Conservation (phyloP, 2,797 vertebrate genomes). For the Nyctalus aviator region DNA sequence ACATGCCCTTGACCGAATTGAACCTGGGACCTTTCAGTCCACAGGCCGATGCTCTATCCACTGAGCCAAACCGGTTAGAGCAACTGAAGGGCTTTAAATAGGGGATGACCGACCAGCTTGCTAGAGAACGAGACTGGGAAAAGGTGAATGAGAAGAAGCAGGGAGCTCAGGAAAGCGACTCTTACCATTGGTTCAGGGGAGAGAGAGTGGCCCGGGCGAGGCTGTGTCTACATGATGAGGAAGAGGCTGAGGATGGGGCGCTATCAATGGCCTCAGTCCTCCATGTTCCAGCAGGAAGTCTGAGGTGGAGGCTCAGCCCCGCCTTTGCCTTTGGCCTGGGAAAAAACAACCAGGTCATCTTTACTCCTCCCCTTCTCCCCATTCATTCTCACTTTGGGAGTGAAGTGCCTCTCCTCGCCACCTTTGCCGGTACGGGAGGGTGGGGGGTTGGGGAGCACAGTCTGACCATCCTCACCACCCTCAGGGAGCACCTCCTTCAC, state of each 20-base stretch:
- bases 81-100: not conserved
- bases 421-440: not conserved
- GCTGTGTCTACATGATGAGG: not conserved
- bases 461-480: not conserved
- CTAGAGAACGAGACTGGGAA: not conserved
- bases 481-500: not conserved
- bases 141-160: not conserved
- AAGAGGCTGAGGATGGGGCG: not conserved
- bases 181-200: not conserved
- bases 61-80: too few relatives aligned
- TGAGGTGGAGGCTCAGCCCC: not conserved
- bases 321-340: slow-evolving; percentile 1
- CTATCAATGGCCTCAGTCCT: not conserved
- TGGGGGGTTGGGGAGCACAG: not conserved
- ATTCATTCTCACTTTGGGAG: slow-evolving; percentile 4
- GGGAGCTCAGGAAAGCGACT: not conserved
- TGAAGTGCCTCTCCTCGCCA: not conserved
- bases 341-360: not conserved
- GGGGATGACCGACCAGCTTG: not conserved
- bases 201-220: not conserved
- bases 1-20: too few relatives aligned
- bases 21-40: too few relatives aligned
- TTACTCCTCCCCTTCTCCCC: not conserved
- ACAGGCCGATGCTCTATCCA: too few relatives aligned
- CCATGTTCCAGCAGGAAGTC: not conserved